Percentiles rank a stretch among this genome's conserved stretches.
These are phyloP conservation scores for Hippoglossus hippoglossus DNA, from an alignment of 2,797 vertebrate genomes.

Conservation along the genomic window DNA sequence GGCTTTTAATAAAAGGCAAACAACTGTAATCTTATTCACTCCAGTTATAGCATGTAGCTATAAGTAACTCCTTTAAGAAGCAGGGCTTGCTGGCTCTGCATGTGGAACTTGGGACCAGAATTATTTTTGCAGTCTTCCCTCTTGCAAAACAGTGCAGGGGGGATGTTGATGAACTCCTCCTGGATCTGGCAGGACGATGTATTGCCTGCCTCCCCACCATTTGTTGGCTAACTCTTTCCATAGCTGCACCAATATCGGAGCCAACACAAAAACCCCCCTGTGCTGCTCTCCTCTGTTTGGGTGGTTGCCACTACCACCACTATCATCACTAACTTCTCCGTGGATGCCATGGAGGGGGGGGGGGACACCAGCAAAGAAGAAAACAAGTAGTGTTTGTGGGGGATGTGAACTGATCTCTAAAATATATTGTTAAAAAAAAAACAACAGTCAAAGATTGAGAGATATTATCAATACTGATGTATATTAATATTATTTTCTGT, in stretches of 20 bases:
- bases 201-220: slow-evolving; percentile 40
- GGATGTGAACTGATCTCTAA: background rate
- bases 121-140: slow-evolving; percentile 26
- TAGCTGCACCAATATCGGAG: slow-evolving; percentile 38
- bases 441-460: too few relatives aligned
- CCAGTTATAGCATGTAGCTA: background rate
- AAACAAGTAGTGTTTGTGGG: slow-evolving; percentile 28
- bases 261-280: slow-evolving; percentile 52
- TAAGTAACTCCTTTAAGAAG: background rate
- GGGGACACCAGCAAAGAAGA: background rate
- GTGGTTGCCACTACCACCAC: slow-evolving; percentile 26
- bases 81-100: slow-evolving; percentile 20
- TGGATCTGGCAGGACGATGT: slow-evolving; percentile 40
- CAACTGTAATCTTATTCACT: background rate
- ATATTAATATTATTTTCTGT: background rate
- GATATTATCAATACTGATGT: too few relatives aligned
- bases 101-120: slow-evolving; percentile 28
- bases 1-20: background rate
- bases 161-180: slow-evolving; percentile 31
- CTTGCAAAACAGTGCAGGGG: slow-evolving; percentile 45
- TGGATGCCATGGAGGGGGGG: slow-evolving; percentile 19
- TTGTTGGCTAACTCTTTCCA: slow-evolving; percentile 57
- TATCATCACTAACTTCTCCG: slow-evolving; percentile 8
- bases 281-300: slow-evolving; percentile 34
- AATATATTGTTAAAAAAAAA: slow-evolving; percentile 10